A percentile compares a stretch with the other conserved stretches of the same genome.
These are phyloP conservation scores for Dascyllus trimaculatus DNA, from an alignment of 2,113 vertebrate genomes.

Conservation along the genomic window DNA sequence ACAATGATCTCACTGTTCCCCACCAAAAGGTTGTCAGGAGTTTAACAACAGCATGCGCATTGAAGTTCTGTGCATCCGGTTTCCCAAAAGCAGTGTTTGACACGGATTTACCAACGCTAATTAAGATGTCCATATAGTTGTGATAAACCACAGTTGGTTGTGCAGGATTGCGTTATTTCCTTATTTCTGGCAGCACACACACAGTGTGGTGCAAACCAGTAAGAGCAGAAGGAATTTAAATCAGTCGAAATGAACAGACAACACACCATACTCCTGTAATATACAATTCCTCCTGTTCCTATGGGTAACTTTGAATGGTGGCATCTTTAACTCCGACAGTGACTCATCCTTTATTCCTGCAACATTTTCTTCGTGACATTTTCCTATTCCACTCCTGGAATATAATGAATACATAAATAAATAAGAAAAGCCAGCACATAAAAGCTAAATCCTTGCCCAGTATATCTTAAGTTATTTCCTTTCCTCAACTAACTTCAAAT, in stretches of 20 bases:
- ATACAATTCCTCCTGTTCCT: neutral
- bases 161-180: neutral
- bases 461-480: neutral
- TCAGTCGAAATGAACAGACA: neutral
- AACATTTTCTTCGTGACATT: too few relatives aligned
- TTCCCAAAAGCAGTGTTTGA: neutral
- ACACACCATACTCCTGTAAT: neutral
- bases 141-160: neutral
- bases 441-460: too few relatives aligned
- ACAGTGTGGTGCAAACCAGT: too few relatives aligned
- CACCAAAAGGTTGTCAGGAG: neutral
- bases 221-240: neutral
- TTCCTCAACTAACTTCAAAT: neutral
- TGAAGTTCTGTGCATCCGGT: neutral
- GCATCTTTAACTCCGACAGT: neutral
- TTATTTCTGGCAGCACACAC: neutral
- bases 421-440: too few relatives aligned
- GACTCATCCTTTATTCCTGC: conserved; percentile 11
- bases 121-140: neutral
- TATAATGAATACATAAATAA: too few relatives aligned
- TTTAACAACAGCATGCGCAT: neutral
- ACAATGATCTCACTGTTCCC: conserved; percentile 1
- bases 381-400: neutral
- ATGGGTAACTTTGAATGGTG: neutral
- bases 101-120: neutral